Conservation (phyloP, 2,888 invertebrate species). For the Drosophila seclusa region DNA sequence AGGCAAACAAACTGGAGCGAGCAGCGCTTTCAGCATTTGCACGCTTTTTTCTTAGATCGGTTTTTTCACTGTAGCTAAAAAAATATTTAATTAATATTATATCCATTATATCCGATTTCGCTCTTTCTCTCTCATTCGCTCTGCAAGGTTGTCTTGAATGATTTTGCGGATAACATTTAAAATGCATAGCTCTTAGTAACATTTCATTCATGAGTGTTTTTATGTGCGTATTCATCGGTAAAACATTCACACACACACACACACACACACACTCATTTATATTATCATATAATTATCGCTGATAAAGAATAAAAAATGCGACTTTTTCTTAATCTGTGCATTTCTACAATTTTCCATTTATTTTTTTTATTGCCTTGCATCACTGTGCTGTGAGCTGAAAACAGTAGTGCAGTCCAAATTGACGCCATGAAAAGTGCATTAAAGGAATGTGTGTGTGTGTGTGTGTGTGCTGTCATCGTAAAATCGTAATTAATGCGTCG, state of each 20-base stretch:
- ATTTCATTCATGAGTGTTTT: constrained; percentile 1
- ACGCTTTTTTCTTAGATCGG: background rate
- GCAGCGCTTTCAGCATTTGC: background rate
- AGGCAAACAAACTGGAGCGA: background rate
- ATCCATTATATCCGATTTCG: background rate
- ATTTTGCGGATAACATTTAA: constrained; percentile 7
- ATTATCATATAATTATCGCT: constrained; percentile 8
- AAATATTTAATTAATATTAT: background rate
- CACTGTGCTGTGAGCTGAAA: constrained; percentile 1
- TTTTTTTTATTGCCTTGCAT: constrained; percentile 16
- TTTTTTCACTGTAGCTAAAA: background rate
- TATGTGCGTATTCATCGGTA: background rate
- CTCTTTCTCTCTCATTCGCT: background rate
- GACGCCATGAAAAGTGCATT: background rate
- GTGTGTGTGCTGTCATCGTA: background rate
- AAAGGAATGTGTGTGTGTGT: constrained; percentile 5
- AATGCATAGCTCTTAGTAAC: constrained; percentile 15
- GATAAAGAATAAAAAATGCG: constrained; percentile 1
- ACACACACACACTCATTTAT: constrained; percentile 15
- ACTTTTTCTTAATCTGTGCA: constrained; percentile 1
- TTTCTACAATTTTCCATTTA: background rate
- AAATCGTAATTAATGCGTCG: constrained; percentile 4
- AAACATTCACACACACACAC: background rate
- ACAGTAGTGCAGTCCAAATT: constrained; percentile 27
- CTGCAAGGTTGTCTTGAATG: constrained; percentile 10